These are phyloP conservation scores for Oryzias curvinotus DNA, from an alignment of 2,113 vertebrate genomes.

Conservation along the genomic window DNA sequence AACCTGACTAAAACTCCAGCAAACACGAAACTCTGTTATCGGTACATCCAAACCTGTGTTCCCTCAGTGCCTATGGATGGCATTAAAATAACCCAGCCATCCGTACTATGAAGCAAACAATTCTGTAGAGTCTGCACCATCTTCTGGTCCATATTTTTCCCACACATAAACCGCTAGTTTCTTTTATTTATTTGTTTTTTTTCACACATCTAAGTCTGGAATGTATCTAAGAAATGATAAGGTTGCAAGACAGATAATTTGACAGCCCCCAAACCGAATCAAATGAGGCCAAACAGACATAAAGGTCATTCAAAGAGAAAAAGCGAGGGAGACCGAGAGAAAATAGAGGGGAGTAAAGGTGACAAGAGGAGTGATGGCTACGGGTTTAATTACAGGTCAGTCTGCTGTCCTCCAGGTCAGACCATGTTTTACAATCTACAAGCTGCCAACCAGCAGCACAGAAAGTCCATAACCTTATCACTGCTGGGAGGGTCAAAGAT, in stretches of 20 bases:
- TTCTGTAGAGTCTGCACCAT: not conserved
- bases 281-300: not conserved
- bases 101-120: no score
- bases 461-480: constrained; percentile 51
- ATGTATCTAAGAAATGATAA: not conserved
- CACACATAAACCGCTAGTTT: not conserved
- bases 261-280: not conserved
- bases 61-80: no score
- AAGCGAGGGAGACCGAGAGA: constrained; percentile 10
- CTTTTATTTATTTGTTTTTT: not conserved
- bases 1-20: no score
- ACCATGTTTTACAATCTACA: constrained; percentile 44
- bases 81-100: no score
- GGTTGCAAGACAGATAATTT: constrained; percentile 1
- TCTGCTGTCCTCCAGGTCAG: constrained; percentile 46
- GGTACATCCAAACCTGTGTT: no score
- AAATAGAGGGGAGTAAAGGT: constrained; percentile 47
- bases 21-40: no score
- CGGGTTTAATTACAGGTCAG: constrained; percentile 59
- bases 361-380: constrained; percentile 42
- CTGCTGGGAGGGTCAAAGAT: constrained; percentile 48
- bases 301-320: constrained; percentile 16
- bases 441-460: constrained; percentile 20
- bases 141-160: not conserved
- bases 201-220: no score